Conservation (phyloP, 2,888 invertebrate species). For the Drosophila lutescens region DNA sequence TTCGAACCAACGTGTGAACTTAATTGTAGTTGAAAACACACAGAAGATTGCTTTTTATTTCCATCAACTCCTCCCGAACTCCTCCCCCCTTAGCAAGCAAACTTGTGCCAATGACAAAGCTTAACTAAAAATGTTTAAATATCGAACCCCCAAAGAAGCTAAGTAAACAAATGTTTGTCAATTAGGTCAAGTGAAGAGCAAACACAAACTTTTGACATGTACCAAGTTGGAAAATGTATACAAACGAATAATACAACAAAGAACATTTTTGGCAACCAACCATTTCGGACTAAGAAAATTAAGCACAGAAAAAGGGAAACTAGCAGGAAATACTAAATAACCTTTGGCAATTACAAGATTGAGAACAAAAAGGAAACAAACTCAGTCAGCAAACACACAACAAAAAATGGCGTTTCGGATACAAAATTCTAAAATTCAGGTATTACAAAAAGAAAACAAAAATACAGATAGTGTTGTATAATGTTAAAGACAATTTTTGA, state of each 20-base stretch:
- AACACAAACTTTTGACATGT: conserved; percentile 30
- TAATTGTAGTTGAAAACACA: conserved; percentile 51
- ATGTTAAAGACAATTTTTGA: conserved; percentile 72
- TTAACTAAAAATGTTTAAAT: conserved; percentile 41
- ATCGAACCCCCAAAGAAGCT: conserved; percentile 13
- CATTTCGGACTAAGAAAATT: conserved; percentile 60
- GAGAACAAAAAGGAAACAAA: conserved; percentile 36
- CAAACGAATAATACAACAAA: conserved; percentile 24
- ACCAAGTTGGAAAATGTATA: conserved; percentile 40
- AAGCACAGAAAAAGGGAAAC: conserved; percentile 33
- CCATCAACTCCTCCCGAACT: conserved; percentile 25
- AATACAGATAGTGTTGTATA: conserved; percentile 76
- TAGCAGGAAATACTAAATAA: conserved; percentile 46
- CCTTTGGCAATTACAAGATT: conserved; percentile 55
- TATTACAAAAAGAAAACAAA: conserved; percentile 65
- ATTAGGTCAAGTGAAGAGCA: conserved; percentile 60
- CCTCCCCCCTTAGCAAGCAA: conserved; percentile 49
- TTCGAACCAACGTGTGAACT: conserved; percentile 50
- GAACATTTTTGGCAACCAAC: conserved; percentile 59
- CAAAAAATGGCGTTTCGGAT: conserved; percentile 82
- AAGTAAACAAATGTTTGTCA: conserved; percentile 50
- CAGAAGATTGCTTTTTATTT: conserved; percentile 21
- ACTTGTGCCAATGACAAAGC: conserved; percentile 67
- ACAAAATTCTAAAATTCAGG: conserved; percentile 85
- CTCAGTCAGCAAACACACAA: conserved; percentile 44